phyloP scores from a whole-genome alignment of 2,888 invertebrate species.

The Sinohyriopsis cumingii region DNA sequence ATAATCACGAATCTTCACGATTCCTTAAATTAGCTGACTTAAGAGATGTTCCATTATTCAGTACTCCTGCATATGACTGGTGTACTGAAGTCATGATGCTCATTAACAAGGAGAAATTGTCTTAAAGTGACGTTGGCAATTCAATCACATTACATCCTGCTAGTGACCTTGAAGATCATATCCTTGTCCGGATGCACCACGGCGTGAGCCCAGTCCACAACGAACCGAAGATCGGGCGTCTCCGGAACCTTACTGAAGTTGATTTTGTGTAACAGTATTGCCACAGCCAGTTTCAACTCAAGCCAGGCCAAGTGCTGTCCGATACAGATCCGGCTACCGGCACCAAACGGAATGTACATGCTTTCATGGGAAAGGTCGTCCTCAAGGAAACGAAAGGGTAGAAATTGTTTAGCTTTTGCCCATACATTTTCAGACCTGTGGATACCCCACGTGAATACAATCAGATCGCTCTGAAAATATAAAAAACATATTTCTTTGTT shows the following conservation, averaged over 20 bases:
- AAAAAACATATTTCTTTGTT: neutral
- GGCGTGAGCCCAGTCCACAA: conserved; percentile 53
- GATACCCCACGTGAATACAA: conserved; percentile 53
- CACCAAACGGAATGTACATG: conserved; percentile 52
- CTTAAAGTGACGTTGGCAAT: neutral
- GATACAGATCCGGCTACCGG: conserved; percentile 52
- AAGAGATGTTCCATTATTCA: no score
- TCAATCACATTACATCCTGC: neutral
- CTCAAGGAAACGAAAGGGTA: conserved; percentile 41
- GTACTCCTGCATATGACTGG: no score
- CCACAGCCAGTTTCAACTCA: conserved; percentile 46
- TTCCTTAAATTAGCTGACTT: no score
- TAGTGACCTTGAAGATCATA: conserved; percentile 28
- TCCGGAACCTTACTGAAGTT: conserved; percentile 28
- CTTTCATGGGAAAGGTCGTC: conserved; percentile 7
- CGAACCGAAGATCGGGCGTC: conserved; percentile 42
- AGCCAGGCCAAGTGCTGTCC: conserved; percentile 51
- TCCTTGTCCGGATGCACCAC: conserved; percentile 52
- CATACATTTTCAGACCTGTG: conserved; percentile 42
- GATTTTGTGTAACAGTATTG: conserved; percentile 38
- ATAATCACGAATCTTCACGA: no score
- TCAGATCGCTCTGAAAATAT: conserved; percentile 41
- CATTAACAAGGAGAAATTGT: no score
- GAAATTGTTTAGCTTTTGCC: conserved; percentile 36
- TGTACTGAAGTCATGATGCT: no score